Base-by-base conservation (phyloP, 2,113 vertebrate species). In the Dicentrarchus labrax region DNA sequence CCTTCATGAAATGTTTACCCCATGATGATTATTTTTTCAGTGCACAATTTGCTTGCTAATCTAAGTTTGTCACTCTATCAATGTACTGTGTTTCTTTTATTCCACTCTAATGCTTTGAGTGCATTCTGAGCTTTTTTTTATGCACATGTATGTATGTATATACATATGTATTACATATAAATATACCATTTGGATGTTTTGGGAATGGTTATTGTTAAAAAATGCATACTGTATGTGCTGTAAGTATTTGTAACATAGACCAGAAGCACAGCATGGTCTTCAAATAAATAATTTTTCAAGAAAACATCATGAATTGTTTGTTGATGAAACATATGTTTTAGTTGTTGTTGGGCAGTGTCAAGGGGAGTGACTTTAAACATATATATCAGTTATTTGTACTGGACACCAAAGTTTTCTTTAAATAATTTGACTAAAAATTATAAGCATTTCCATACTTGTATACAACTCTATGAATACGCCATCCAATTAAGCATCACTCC, bases 81-180 rank as follows among this genome's bases (percentile, higher is more conserved):
- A 64, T 78, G 79, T 88, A 68, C 64, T 85, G 82, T 85, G 66
- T 75, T 82, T 89, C 15, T 86, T 86, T 89, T 80, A 72, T 48
- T 64, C 48, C 54, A 76, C 43, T 66, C 75, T 73, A 69, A 88
- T 87, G 59, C 39, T 84, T 82, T 76, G 84, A 81, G 62, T 93
- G 76, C 86, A 76, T 90, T 87, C 78, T 73, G 69, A 81, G 69
- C 65, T 13, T 70, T 88, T 84, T 73, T 84, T 89, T 88, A 93
- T 88, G 80, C 91, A 91, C 87, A 91, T 90, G 87, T 94, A 90
- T 89, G 85, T 94, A 89, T 89, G 83, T 94, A 95, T 93, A 76
- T 94, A 94, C 93, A 93, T 95, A 92, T 94, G 89, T 91, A 94
- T 92, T 90, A 87, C 81, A 72, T 84, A 92, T 91, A 76, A 80